Conservation (phyloP, 2,888 invertebrate species). For the Lamellibrachia satsuma region DNA sequence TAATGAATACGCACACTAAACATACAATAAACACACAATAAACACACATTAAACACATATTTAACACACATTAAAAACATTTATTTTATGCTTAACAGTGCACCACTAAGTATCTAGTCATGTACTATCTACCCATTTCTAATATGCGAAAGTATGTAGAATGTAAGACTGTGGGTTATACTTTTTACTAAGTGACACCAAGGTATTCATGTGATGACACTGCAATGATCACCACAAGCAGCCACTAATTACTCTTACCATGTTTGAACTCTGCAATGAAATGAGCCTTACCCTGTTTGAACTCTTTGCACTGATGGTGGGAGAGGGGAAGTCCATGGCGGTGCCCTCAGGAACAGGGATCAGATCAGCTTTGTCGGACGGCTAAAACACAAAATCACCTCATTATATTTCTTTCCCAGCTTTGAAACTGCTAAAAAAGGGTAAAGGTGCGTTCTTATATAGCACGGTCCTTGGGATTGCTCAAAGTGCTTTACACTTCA, state of each 20-base stretch:
- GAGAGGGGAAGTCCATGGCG: conserved; percentile 81
- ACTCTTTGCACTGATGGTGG: conserved; percentile 60
- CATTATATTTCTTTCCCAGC: background rate
- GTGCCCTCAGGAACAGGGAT: conserved; percentile 94
- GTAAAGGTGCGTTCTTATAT: no score
- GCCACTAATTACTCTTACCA: background rate
- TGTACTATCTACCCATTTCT: no score
- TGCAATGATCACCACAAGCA: background rate
- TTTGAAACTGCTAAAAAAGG: background rate
- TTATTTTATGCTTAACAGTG: background rate
- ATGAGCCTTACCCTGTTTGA: conserved; percentile 21
- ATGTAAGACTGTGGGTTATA: no score
- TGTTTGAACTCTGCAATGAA: conserved; percentile 17
- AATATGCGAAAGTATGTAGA: no score
- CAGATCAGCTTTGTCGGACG: conserved; percentile 74
- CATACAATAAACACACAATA: background rate
- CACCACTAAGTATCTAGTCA: no score
- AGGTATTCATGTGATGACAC: background rate
- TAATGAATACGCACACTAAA: background rate
- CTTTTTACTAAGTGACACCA: background rate
- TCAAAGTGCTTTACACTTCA: background rate
- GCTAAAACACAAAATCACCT: conserved; percentile 44
- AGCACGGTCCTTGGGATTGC: background rate
- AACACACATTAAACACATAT: background rate
- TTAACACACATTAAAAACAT: background rate